Evolutionary conservation across 2,888 invertebrate genomes (phyloP), one percentile per base, ranked within the genome.

Genomic region (Hecatera dysodea): DNA sequence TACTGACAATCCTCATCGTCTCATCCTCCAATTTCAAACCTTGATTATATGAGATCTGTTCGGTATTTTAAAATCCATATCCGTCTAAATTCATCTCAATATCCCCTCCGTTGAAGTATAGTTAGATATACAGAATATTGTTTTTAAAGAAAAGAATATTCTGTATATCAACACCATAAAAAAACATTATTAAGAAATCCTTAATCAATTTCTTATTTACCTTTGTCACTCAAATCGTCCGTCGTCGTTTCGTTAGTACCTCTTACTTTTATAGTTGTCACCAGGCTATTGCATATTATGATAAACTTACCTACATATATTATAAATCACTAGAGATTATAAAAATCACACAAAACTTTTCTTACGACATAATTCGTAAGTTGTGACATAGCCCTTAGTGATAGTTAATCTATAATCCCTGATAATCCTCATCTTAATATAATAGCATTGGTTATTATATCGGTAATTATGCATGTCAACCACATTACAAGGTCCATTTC

Each of bases 401-500:
- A 19, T 1, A 24, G 2, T 39, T 11, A 7, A 9, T 48, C 1
- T 36, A 7, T 52, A 67, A 44, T 65, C 22, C 39, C 42, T 1
- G 6, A 66, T 74, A 44, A 66, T 29, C 7, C 29, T 7, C 24
- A 67, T 67, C 12, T 46, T 8, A 29, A 39, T 39, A n/a, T 65
- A 24, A 11, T 48, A 24, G n/a, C 7, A 42, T n/a, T n/a, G n/a
- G n/a, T n/a, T n/a, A n/a, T n/a, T n/a, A 22, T 76, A 27, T 36
- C 1, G 11, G 12, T 22, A 61, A 56, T 44, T 60, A 53, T 27
- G 44, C 33, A 70, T 71, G 39, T 39, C 33, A 53, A 48, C 29
- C 44, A 56, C 19, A 65, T 57, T 56, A 36, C 67, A 80, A 75
- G 80, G 75, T 36, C 11, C 19, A 42, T 80, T 74, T 17, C 46